Conservation (phyloP, 2,888 invertebrate species). For the Cosmia pyralina region DNA sequence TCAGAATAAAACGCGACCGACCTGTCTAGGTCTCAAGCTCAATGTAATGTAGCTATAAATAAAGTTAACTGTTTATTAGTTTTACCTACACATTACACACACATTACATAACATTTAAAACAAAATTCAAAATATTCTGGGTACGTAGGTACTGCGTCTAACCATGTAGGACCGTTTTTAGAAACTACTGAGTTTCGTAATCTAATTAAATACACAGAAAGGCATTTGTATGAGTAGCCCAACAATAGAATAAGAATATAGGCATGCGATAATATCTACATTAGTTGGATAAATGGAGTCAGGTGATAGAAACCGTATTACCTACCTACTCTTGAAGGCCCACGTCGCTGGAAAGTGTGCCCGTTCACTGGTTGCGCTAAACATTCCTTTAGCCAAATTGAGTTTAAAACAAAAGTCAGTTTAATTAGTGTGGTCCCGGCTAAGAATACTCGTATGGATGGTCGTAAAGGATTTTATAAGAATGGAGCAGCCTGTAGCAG, state of each 20-base stretch:
- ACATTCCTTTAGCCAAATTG: constrained; percentile 35
- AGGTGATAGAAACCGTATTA: constrained; percentile 63
- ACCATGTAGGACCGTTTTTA: constrained; percentile 32
- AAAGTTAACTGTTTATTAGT: not conserved
- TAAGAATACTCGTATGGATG: not conserved
- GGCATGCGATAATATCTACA: constrained; percentile 66
- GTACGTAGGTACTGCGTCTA: not conserved
- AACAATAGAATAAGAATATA: constrained; percentile 71
- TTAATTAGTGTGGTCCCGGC: not conserved
- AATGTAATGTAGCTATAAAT: not conserved
- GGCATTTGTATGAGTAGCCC: constrained; percentile 43
- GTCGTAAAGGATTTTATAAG: not conserved
- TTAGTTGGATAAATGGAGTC: constrained; percentile 67
- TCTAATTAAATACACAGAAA: constrained; percentile 43
- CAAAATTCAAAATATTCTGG: constrained; percentile 25
- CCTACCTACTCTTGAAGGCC: constrained; percentile 70
- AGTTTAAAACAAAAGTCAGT: constrained; percentile 21
- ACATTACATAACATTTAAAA: too few relatives aligned
- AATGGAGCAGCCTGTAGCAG: not conserved
- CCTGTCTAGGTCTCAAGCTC: not conserved
- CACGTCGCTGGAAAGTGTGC: constrained; percentile 80
- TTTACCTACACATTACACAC: not conserved
- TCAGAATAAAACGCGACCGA: constrained; percentile 28
- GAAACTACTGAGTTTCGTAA: constrained; percentile 52
- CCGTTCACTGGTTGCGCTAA: constrained; percentile 73